These are phyloP conservation scores for Novumbra hubbsi DNA, from an alignment of 2,797 vertebrate genomes.

Conservation along the genomic window DNA sequence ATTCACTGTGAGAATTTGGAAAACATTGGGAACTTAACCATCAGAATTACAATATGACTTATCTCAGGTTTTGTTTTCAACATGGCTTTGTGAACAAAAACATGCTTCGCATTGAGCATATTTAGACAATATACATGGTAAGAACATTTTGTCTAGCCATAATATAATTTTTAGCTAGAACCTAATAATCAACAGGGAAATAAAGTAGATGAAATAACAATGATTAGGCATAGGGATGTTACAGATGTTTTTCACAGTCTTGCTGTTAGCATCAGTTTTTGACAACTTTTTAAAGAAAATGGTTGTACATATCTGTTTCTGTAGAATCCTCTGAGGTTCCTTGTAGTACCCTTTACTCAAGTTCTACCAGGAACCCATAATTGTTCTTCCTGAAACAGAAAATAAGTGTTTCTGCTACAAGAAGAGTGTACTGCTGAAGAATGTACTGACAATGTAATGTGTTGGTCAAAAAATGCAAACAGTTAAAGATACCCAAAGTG, in stretches of 20 bases:
- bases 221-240: not conserved
- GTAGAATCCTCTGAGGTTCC: too few relatives aligned
- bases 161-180: not conserved
- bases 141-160: not conserved
- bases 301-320: not conserved
- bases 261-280: not conserved
- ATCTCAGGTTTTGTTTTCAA: not conserved
- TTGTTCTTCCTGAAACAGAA: too few relatives aligned
- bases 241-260: not conserved
- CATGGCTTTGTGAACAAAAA: not conserved
- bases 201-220: not conserved
- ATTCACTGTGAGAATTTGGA: not conserved
- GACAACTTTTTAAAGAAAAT: not conserved
- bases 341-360: too few relatives aligned
- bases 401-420: too few relatives aligned
- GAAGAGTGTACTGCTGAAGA: too few relatives aligned
- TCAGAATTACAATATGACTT: not conserved
- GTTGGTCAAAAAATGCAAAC: not conserved
- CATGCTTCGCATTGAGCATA: not conserved
- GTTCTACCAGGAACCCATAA: too few relatives aligned
- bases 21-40: too few relatives aligned
- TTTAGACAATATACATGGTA: not conserved
- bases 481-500: not conserved
- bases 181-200: not conserved
- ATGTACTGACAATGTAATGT: too few relatives aligned